These are phyloP conservation scores for Entomobrya proxima DNA, from an alignment of 2,888 invertebrate species.

Conservation along the genomic window DNA sequence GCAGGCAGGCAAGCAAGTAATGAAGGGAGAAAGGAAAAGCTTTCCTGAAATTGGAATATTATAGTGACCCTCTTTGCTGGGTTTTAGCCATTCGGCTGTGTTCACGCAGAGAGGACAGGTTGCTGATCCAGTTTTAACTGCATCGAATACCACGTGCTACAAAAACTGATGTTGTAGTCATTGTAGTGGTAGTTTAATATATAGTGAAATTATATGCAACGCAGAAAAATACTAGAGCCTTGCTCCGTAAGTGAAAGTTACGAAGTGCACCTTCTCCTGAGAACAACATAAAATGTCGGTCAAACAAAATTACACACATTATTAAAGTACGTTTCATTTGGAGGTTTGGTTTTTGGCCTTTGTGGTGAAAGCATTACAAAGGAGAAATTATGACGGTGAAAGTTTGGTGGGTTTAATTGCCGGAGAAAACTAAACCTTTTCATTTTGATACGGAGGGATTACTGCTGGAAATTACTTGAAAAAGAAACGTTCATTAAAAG, in stretches of 20 bases:
- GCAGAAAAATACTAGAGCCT: neutral
- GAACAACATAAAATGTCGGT: no score
- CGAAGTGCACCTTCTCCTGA: neutral
- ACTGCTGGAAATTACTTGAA: neutral
- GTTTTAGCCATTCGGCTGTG: slow-evolving; percentile 47
- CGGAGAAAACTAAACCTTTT: neutral
- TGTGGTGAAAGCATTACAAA: neutral
- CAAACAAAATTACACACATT: neutral
- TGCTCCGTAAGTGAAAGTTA: neutral
- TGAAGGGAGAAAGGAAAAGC: neutral
- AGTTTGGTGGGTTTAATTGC: neutral
- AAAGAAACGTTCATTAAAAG: neutral
- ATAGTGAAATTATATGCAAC: neutral
- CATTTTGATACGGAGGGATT: neutral
- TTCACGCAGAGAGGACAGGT: slow-evolving; percentile 52
- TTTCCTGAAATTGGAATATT: slow-evolving; percentile 21
- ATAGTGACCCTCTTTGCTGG: slow-evolving; percentile 9
- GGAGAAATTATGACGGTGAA: neutral
- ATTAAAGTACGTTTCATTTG: neutral
- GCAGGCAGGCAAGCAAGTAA: neutral
- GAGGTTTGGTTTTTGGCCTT: neutral
- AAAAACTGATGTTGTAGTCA: neutral
- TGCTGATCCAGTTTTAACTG: slow-evolving; percentile 37
- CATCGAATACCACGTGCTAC: slow-evolving; percentile 37
- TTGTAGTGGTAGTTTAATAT: no score